Evolutionary conservation across 2,797 vertebrate species (phyloP), one percentile per base, ranked within the genome.

Genomic region (Aythya fuligula): DNA sequence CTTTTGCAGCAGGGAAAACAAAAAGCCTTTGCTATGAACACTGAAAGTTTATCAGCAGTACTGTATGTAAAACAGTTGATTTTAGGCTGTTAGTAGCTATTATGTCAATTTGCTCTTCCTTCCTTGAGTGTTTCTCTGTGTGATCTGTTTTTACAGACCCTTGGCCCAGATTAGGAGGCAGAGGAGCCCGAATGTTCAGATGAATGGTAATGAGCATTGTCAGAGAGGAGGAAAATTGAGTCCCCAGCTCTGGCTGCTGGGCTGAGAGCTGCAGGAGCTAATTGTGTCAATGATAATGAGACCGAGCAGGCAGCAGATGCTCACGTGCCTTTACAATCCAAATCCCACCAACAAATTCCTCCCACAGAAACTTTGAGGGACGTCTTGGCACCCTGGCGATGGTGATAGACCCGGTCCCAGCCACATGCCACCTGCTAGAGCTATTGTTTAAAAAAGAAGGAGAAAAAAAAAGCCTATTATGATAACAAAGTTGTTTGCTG

Each of bases 241-340:
- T 97, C 93, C 86, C 79, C 57, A 2, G 53, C 94, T 96, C 87
- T 87, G 87, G 88, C 97, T 90, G 97, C 98, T 96, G 89, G 98
- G 98, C 92, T 18, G 38, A 94, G 97, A 98, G 95, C 97, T 96
- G 86, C 97, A 97, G 96, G 98, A 98, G 98, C 98, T 98, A 98
- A 99, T 98, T 98, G 98, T 98, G 98, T 98, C 97, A 98, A 98
- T 98, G 98, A 95, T 98, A 98, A 99, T 99, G 98, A 98, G 98
- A 97, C 98, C 95, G 97, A 98, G 97, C 98, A 98, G 97, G 98
- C 97, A 97, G 98, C 99, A 99, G 99, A 99, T 99, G 99, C 98
- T 99, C 98, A 97, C 98, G 98, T 99, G 99, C 99, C 99, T 99
- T 99, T 98, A 99, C 99, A 99, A 99, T 98, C 97, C 94, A 97